Base-by-base conservation (phyloP, 2,797 vertebrate species). In the Coregonus sp. region DNA sequence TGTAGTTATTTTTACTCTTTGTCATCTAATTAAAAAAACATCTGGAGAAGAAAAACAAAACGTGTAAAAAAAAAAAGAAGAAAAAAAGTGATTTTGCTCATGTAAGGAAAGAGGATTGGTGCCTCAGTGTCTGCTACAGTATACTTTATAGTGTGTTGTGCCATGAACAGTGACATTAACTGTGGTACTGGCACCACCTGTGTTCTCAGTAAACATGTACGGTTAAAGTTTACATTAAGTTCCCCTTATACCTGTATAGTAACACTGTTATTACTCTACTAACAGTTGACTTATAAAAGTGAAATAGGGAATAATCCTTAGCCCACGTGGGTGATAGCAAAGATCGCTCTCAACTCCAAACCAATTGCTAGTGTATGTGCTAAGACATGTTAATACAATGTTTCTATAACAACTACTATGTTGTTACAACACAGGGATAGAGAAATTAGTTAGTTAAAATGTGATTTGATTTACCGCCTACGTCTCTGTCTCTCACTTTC, bases 1-100 rank as follows among this genome's bases (percentile, higher is more conserved):
- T 68, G 25, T 68, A 16, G 33, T 15, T 65, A 29, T 25, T 65
- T 25, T 65, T 20, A 29, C 20, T 29, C 61, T 65, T 47, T 47
- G 61, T 65, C n/a, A n/a, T 65, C 20, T 65, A 65, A 65, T 65
- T 65, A 65, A 65, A 56, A 65, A 65, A 29, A n/a, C 61, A 65
- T 65, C 61, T 29, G 61, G 61, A 25, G 61, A 29, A 29, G 20
- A 65, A 14, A 29, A 31, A 6, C 40, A 2, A 47, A 47, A 47
- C 11, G 61, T 65, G 20, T 25, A 25, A 25, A 25, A 25, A 25
- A 25, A 25, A 25, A 25, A 25, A 25, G 25, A 25, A 25, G 25
- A 25, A 25, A 33, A 47, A 47, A 47, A 29, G 61, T 65, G 20
- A 9, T 29, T 63, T 29, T 65, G 61, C 25, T 31, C 25, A 12